Percentiles rank a stretch among this genome's conserved stretches.
These are phyloP conservation scores for Pogonophryne albipinna DNA, from an alignment of 2,797 vertebrate species.

Conservation along the genomic window DNA sequence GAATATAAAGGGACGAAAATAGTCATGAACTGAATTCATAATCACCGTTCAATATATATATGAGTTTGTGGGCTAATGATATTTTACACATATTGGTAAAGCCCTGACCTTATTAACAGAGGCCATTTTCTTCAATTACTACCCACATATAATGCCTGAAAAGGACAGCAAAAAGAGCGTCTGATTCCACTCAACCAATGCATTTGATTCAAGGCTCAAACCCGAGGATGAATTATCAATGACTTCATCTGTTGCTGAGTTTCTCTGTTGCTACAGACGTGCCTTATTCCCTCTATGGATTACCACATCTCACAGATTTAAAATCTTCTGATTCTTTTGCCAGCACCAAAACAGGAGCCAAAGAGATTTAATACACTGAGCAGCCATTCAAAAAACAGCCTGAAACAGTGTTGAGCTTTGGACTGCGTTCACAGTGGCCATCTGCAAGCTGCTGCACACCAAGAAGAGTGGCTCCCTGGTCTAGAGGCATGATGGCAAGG, in stretches of 20 bases:
- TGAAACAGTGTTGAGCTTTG: conserved; percentile 80
- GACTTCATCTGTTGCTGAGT: conserved; percentile 75
- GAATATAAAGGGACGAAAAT: conserved; percentile 56
- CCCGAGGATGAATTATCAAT: conserved; percentile 74
- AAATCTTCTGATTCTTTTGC: conserved; percentile 77
- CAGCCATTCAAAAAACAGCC: conserved; percentile 80
- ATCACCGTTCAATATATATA: conserved; percentile 35
- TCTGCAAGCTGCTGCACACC: conserved; percentile 80
- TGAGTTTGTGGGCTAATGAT: conserved; percentile 28
- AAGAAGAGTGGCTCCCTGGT: conserved; percentile 72
- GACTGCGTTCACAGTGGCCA: conserved; percentile 79
- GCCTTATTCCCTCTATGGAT: conserved; percentile 68
- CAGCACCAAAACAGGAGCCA: conserved; percentile 75
- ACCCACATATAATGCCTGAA: conserved; percentile 10
- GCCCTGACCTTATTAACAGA: conserved; percentile 31
- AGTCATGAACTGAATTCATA: conserved; percentile 61
- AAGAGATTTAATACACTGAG: conserved; percentile 79
- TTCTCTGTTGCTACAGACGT: conserved; percentile 68
- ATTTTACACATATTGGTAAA: conserved; percentile 45
- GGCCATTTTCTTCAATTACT: conserved; percentile 32
- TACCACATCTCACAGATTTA: conserved; percentile 74
- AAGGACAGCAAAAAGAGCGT: conserved; percentile 18
- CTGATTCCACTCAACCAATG: conserved; percentile 66
- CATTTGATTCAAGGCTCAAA: conserved; percentile 61
- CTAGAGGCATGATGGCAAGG: conserved; percentile 75